Percentiles rank a stretch among this genome's conserved stretches.
Evolutionary conservation across 2,113 vertebrate genomes (phyloP).

Genomic region (Herpetotheres cachinnans): DNA sequence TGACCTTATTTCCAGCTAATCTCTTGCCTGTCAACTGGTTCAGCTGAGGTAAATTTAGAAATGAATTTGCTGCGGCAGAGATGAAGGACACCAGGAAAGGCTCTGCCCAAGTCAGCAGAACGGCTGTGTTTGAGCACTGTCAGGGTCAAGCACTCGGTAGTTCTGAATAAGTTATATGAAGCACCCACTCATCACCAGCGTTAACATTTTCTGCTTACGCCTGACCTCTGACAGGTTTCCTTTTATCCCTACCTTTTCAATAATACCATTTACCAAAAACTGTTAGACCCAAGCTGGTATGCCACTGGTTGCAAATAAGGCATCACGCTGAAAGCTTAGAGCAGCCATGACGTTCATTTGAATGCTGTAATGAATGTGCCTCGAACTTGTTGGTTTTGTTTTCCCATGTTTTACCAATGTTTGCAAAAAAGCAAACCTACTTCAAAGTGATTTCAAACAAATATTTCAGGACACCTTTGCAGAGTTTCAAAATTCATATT

Average conservation of each 20-base stretch:
- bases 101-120: conserved; percentile 10
- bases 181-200: not conserved
- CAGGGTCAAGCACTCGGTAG: not conserved
- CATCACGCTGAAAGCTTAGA: not conserved
- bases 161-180: not conserved
- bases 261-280: not conserved
- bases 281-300: not conserved
- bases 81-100: not conserved
- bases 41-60: not conserved
- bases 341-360: not conserved
- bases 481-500: not conserved
- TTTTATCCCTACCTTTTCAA: not conserved
- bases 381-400: not conserved
- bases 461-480: not conserved
- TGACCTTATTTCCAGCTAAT: conserved; percentile 3
- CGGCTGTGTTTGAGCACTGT: not conserved
- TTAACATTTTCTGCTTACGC: not conserved
- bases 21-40: conserved; percentile 1
- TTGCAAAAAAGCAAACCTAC: not conserved
- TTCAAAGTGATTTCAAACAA: not conserved
- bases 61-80: not conserved
- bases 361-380: not conserved
- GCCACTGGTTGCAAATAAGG: not conserved
- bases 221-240: not conserved
- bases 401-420: not conserved